Conservation (phyloP, 2,888 invertebrate species). For the Nesidiocoris tenuis region DNA sequence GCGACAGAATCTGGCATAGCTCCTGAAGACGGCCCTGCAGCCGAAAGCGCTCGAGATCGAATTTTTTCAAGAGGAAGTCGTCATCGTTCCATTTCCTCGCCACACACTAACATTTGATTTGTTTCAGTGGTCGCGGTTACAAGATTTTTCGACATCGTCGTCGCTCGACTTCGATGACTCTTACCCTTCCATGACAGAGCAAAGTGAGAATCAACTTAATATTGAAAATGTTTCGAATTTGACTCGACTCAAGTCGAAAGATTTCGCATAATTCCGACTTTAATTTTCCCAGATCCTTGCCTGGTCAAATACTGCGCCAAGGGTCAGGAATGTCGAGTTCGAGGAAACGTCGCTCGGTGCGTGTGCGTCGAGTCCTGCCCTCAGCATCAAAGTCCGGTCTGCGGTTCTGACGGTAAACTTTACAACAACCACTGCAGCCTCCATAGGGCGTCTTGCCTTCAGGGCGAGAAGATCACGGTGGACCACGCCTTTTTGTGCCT, state of each 20-base stretch:
- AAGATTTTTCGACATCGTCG: neutral
- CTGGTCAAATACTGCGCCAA: slow-evolving; percentile 65
- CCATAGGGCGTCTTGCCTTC: slow-evolving; percentile 63
- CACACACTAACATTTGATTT: too few species aligned
- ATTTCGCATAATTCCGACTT: too few species aligned
- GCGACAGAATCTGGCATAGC: too few species aligned
- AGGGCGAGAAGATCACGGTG: slow-evolving; percentile 59
- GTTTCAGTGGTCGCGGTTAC: neutral
- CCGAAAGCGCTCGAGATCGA: too few species aligned
- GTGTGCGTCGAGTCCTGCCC: slow-evolving; percentile 63
- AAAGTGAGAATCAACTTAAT: too few species aligned
- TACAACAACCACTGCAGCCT: slow-evolving; percentile 69
- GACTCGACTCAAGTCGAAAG: neutral
- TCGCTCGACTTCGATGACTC: slow-evolving; percentile 15
- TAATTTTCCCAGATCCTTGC: slow-evolving; percentile 69
- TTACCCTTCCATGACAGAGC: slow-evolving; percentile 36
- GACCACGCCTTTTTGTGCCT: slow-evolving; percentile 60
- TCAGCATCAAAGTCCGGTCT: slow-evolving; percentile 61
- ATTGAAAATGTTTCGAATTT: too few species aligned
- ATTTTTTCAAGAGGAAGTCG: too few species aligned
- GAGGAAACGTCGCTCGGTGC: slow-evolving; percentile 61
- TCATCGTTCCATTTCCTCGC: too few species aligned
- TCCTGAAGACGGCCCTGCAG: too few species aligned
- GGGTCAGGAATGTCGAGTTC: slow-evolving; percentile 63
- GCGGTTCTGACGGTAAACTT: slow-evolving; percentile 66